A percentile compares a stretch with the other conserved stretches of the same genome.
These are phyloP conservation scores for Eubasilissa regina DNA, from an alignment of 1,140 invertebrate genomes.

Conservation along the genomic window DNA sequence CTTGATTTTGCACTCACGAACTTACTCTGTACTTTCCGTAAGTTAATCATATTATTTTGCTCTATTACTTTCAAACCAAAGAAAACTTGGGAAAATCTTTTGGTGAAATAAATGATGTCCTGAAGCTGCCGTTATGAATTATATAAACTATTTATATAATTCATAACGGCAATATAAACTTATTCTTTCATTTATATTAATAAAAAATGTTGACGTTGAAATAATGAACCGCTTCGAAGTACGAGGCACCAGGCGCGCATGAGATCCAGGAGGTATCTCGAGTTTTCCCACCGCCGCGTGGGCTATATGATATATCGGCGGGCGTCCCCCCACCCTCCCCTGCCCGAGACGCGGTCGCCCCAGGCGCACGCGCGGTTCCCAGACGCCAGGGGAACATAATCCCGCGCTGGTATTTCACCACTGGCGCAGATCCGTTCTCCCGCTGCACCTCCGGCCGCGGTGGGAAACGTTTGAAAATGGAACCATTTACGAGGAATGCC, in stretches of 20 bases:
- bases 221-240: background rate
- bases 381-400: slow-evolving; percentile 55
- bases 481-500: slow-evolving; percentile 40
- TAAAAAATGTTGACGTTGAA: slow-evolving; percentile 9
- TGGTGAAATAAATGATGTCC: too few relatives aligned
- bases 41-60: too few relatives aligned
- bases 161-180: too few relatives aligned
- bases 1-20: too few relatives aligned
- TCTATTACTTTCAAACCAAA: too few relatives aligned
- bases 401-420: slow-evolving; percentile 40
- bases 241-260: slow-evolving; percentile 41
- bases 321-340: slow-evolving; percentile 1
- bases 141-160: too few relatives aligned
- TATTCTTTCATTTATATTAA: too few relatives aligned
- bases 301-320: slow-evolving; percentile 58
- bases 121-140: too few relatives aligned
- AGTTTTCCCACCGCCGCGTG: slow-evolving; percentile 59
- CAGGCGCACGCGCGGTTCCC: slow-evolving; percentile 56
- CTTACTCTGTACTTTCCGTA: too few relatives aligned
- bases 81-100: too few relatives aligned
- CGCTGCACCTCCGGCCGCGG: slow-evolving; percentile 16
- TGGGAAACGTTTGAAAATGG: slow-evolving; percentile 46
- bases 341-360: slow-evolving; percentile 31
- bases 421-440: background rate
- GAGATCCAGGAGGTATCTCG: slow-evolving; percentile 48